Evolutionary conservation across 2,888 invertebrate species (phyloP).

Genomic region (Cephonodes hylas): DNA sequence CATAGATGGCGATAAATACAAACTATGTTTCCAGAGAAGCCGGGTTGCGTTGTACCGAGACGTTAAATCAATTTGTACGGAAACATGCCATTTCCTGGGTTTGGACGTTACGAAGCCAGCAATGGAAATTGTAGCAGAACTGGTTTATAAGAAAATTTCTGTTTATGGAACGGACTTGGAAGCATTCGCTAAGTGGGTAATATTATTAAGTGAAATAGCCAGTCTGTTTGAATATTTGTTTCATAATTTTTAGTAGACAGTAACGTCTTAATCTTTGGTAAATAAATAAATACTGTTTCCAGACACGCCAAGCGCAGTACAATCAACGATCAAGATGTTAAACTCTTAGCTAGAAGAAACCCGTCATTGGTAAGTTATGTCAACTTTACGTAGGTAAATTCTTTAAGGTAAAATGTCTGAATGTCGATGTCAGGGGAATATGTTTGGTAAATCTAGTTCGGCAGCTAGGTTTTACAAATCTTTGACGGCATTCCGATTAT

Average conservation of each 20-base stretch:
- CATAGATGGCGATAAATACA: slow-evolving; percentile 36
- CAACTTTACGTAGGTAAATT: neutral
- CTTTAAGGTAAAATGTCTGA: neutral
- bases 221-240: too few relatives aligned
- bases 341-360: slow-evolving; percentile 82
- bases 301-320: slow-evolving; percentile 84
- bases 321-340: slow-evolving; percentile 84
- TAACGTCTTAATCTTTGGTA: neutral
- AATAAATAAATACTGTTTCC: slow-evolving; percentile 28
- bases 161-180: slow-evolving; percentile 82
- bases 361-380: slow-evolving; percentile 77
- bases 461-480: too few relatives aligned
- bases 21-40: slow-evolving; percentile 69
- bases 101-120: slow-evolving; percentile 78
- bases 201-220: neutral
- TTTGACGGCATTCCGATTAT: too few relatives aligned
- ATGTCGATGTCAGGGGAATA: too few relatives aligned
- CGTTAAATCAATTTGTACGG: slow-evolving; percentile 77
- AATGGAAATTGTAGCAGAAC: slow-evolving; percentile 81
- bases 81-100: slow-evolving; percentile 74
- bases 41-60: slow-evolving; percentile 80
- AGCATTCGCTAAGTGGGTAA: slow-evolving; percentile 82
- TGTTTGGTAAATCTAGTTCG: too few relatives aligned
- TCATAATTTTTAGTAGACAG: neutral
- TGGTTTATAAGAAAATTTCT: slow-evolving; percentile 80